Evolutionary conservation across 2,888 invertebrate species (phyloP), one percentile per base, ranked within the genome.

Genomic region (Crepidodera aurea): DNA sequence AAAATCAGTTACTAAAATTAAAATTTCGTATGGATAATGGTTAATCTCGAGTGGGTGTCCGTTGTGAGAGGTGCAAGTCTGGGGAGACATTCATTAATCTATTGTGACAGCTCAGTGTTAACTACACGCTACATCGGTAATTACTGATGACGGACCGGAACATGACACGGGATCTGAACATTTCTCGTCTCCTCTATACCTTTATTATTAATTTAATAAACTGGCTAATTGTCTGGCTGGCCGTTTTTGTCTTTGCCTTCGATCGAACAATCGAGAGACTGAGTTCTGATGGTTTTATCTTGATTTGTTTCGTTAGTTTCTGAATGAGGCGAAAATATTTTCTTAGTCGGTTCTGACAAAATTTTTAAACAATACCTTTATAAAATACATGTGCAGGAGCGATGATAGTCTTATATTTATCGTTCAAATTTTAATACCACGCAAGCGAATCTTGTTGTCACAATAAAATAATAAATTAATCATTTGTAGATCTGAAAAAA

Each of bases 61-160:
- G 62, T 60, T 62, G 50, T 48, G 50, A 57, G 50, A 63, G 66
- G 62, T 66, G 72, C 69, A 72, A 73, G 75, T 76, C 78, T 77
- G 73, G 79, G 79, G 79, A 80, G 78, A 80, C 77, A 81, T 81
- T 81, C 81, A 81, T 82, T 82, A 82, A 82, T 82, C 80, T 81
- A 79, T 79, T 81, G 75, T 81, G 82, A 82, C 82, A 82, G 79
- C 71, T 58, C 77, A 73, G 82, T 81, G 82, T 81, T 81, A 81
- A 80, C 78, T 81, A 81, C 80, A 81, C 80, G 80, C 80, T 80
- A 80, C 78, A 78, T 74, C 78, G 77, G 78, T 82, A 81, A 82
- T 82, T 82, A 81, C 77, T 76, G 78, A 78, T 79, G 81, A 82
- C 81, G 79, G 78, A 77, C 78, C 63, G 56, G 54, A 66, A 71